Conservation (phyloP, 2,797 vertebrate species). For the Miichthys miiuy region DNA sequence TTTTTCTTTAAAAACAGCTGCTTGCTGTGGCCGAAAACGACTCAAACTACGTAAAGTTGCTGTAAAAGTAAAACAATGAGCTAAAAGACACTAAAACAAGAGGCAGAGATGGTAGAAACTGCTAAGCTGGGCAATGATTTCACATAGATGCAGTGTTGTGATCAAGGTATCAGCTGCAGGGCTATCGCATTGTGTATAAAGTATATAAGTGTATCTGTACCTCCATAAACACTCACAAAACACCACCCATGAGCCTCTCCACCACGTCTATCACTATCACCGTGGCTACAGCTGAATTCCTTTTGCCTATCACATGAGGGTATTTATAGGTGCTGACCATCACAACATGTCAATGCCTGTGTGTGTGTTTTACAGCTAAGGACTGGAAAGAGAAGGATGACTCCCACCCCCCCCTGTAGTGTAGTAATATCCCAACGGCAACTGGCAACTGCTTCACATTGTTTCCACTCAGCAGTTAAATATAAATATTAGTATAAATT, state of each 20-base stretch:
- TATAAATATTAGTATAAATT: not conserved
- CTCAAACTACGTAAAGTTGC: not conserved
- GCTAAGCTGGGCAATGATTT: not conserved
- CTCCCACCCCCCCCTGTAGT: constrained; percentile 24
- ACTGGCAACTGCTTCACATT: constrained; percentile 47
- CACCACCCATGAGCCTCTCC: not conserved
- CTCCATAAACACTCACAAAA: constrained; percentile 6
- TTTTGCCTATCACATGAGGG: constrained; percentile 55
- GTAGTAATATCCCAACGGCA: constrained; percentile 25
- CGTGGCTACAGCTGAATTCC: constrained; percentile 61
- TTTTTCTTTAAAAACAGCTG: not conserved
- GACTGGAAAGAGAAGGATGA: constrained; percentile 1
- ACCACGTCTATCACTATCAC: constrained; percentile 13
- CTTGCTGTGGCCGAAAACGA: not conserved
- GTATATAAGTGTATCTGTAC: not conserved
- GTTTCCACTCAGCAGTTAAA: constrained; percentile 59
- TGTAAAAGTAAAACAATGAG: constrained; percentile 5
- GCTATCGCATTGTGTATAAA: not conserved
- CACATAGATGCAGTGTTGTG: no score
- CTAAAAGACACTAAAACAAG: not conserved
- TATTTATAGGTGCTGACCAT: constrained; percentile 82
- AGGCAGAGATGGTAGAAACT: not conserved
- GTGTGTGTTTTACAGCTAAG: constrained; percentile 36
- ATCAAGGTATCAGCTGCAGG: not conserved
- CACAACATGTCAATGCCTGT: constrained; percentile 30